These are phyloP conservation scores for Nowickia ferox DNA, from an alignment of 2,888 invertebrate genomes.

Conservation along the genomic window DNA sequence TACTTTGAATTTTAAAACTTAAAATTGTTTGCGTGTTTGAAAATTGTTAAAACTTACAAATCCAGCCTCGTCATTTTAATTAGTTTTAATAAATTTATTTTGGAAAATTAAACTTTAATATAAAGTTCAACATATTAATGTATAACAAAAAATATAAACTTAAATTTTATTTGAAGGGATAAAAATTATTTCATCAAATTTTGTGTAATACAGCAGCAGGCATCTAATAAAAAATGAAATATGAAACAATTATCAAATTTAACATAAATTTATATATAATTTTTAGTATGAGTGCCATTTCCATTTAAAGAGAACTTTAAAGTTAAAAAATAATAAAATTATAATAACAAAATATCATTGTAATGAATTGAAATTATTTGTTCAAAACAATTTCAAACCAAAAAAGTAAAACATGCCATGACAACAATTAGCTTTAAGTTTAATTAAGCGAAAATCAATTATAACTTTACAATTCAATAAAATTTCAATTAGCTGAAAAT, in stretches of 20 bases:
- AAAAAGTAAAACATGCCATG: slow-evolving; percentile 24
- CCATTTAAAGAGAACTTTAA: slow-evolving; percentile 29
- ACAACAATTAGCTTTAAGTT: slow-evolving; percentile 59
- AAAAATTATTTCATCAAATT: slow-evolving; percentile 9
- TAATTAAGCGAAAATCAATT: slow-evolving; percentile 44
- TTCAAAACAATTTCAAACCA: slow-evolving; percentile 24
- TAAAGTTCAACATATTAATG: background rate
- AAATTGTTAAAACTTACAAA: background rate
- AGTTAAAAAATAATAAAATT: background rate
- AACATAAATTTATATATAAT: slow-evolving; percentile 36
- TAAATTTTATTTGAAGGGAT: slow-evolving; percentile 69
- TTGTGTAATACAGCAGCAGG: slow-evolving; percentile 33
- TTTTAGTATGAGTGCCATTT: slow-evolving; percentile 69
- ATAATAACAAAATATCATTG: too few species aligned
- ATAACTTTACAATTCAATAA: slow-evolving; percentile 23
- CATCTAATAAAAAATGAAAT: background rate
- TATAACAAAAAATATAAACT: background rate
- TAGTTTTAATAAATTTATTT: slow-evolving; percentile 37
- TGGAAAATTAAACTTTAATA: background rate
- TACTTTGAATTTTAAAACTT: background rate
- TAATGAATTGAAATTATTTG: background rate
- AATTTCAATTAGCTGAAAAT: slow-evolving; percentile 33
- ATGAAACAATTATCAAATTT: slow-evolving; percentile 34
- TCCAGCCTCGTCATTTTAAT: slow-evolving; percentile 52
- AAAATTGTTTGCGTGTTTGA: background rate